A percentile compares a stretch with the other conserved stretches of the same genome.
Evolutionary conservation across 2,113 vertebrate species (phyloP).

Genomic region (Canis aureus): DNA sequence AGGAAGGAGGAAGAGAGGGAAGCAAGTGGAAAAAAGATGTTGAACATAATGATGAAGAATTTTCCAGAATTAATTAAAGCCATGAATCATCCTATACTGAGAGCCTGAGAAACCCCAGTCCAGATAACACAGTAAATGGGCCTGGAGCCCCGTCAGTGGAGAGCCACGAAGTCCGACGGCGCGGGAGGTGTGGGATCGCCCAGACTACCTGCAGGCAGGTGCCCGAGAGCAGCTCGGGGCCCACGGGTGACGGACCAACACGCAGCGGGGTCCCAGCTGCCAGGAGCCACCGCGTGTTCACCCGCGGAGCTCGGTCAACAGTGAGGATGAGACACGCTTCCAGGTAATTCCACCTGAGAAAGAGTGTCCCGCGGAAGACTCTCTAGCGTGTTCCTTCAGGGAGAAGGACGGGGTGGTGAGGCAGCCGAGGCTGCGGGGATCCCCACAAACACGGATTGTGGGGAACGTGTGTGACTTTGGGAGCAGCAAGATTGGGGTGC

Average conservation of each 20-base stretch:
- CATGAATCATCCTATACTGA: background rate
- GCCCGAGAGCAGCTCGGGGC: rapidly evolving
- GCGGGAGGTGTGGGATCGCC: rapidly evolving
- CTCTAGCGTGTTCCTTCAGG: rapidly evolving
- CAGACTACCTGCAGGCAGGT: rapidly evolving
- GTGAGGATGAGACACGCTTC: background rate
- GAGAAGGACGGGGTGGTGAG: background rate
- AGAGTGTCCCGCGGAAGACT: background rate
- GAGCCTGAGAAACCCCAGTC: background rate
- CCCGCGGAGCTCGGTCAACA: rapidly evolving
- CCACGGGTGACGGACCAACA: rapidly evolving
- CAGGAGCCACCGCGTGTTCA: background rate
- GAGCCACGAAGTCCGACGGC: background rate
- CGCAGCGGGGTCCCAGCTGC: rapidly evolving
- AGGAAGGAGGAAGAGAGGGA: no score
- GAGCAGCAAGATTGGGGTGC: background rate
- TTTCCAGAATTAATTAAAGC: background rate
- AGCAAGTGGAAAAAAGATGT: rapidly evolving
- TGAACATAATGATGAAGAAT: background rate
- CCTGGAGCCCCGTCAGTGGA: rapidly evolving
- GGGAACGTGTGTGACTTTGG: background rate
- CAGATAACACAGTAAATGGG: background rate
- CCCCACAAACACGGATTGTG: background rate
- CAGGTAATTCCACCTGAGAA: background rate
- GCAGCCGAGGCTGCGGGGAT: background rate